Conservation (phyloP, 2,797 vertebrate species). For the Toxotes lorentzi region DNA sequence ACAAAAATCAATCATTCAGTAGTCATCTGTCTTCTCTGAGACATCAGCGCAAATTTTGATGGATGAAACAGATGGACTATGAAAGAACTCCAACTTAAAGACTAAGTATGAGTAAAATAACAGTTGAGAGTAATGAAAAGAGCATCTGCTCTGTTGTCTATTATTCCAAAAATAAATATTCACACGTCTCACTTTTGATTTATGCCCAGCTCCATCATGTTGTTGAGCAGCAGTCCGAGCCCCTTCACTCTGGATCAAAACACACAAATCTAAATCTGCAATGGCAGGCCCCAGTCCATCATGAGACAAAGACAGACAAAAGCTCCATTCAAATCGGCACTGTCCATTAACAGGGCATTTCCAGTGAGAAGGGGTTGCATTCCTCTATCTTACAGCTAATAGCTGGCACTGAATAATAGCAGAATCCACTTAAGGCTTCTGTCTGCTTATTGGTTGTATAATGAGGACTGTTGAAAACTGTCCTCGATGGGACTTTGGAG, state of each 20-base stretch:
- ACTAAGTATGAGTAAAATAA: constrained; percentile 41
- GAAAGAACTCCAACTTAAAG: constrained; percentile 31
- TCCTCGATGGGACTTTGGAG: constrained; percentile 36
- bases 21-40: constrained; percentile 17
- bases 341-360: constrained; percentile 75
- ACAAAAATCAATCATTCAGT: constrained; percentile 24
- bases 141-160: constrained; percentile 6
- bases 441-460: constrained; percentile 49
- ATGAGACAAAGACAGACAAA: constrained; percentile 74
- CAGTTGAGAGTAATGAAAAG: constrained; percentile 23
- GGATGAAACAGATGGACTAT: constrained; percentile 48
- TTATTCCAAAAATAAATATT: constrained; percentile 45
- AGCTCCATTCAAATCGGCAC: constrained; percentile 70
- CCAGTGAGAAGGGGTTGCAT: constrained; percentile 78
- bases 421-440: constrained; percentile 39
- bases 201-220: constrained; percentile 31
- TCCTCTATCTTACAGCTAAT: constrained; percentile 68
- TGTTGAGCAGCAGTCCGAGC: constrained; percentile 15
- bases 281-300: constrained; percentile 46
- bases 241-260: constrained; percentile 43
- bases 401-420: constrained; percentile 53
- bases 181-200: constrained; percentile 57
- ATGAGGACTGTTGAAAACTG: constrained; percentile 44
- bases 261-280: constrained; percentile 48
- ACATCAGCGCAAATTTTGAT: constrained; percentile 38